Evolutionary conservation across 2,797 vertebrate species (phyloP), one percentile per base, ranked within the genome.

Genomic region (Amazonetta brasiliensis): DNA sequence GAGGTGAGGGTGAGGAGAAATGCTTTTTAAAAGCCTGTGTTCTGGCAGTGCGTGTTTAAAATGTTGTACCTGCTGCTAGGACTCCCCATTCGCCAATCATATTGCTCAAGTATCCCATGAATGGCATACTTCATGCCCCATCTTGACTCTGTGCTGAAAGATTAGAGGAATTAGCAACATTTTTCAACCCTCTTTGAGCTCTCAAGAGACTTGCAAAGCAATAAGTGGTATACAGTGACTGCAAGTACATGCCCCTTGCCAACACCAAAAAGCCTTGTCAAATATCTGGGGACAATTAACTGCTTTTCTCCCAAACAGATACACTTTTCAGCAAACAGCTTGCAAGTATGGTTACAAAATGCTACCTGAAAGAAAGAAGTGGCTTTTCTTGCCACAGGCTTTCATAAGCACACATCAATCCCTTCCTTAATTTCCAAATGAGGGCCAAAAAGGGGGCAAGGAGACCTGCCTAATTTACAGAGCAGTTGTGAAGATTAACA

Each of bases 51-150:
- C 91, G 72, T 78, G 74, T 93, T 96, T 94, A 94, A 97, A 90
- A 95, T 88, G 83, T 89, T 89, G 94, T 92, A 93, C 97, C 97
- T 97, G 96, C 97, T 97, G 96, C 95, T 97, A 96, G 66, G 89
- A 54, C 83, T 84, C 92, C 67, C 84, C 89, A 92, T 92, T 94
- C 94, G 86, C 96, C 96, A 97, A 97, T 97, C 97, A 94, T 23
- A 90, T 92, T 13, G 83, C 91, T 97, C 90, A 96, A 96, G 96
- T 97, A 85, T 80, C 87, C 59, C 93, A 85, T 94, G 96, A 97
- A 96, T 96, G 94, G 95, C 89, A 95, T 63, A 94, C 92, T 96
- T 94, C 90, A 94, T 94, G 68, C 90, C 73, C 46, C 97, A 95
- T 95, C 88, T 97, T 94, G 93, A 68, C 52, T 48, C 85, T 59